These are phyloP conservation scores for Remorina albescens DNA, from an alignment of 2,797 vertebrate genomes.

Conservation along the genomic window DNA sequence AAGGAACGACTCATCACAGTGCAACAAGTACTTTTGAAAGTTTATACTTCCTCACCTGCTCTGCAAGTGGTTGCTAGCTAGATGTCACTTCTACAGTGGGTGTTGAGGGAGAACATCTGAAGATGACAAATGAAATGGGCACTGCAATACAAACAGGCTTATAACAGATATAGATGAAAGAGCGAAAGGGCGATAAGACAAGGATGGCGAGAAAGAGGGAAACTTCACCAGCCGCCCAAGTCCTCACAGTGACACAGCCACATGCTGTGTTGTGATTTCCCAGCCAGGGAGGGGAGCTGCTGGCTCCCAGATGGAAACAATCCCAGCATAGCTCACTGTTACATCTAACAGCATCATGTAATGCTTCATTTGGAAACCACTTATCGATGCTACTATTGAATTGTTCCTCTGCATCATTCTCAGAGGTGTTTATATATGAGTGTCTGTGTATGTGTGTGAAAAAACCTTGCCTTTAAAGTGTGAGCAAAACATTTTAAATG, in stretches of 20 bases:
- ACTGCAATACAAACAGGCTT: conserved; percentile 1
- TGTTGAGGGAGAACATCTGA: conserved; percentile 2
- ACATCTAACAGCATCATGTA: conserved; percentile 14
- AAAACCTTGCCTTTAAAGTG: background rate
- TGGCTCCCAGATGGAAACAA: conserved; percentile 58
- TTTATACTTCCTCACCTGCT: conserved; percentile 12
- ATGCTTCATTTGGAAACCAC: conserved; percentile 31
- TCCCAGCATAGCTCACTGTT: conserved; percentile 13
- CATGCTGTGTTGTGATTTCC: conserved; percentile 63
- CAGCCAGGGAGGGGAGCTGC: conserved; percentile 78
- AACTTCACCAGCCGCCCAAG: conserved; percentile 13
- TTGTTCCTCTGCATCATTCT: conserved; percentile 24
- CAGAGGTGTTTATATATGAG: background rate
- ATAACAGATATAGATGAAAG: conserved; percentile 9
- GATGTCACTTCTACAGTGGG: conserved; percentile 6
- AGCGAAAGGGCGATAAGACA: conserved; percentile 8
- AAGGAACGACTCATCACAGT: conserved; percentile 8
- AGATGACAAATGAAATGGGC: background rate
- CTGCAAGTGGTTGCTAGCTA: conserved; percentile 3
- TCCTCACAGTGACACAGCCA: background rate
- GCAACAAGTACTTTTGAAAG: conserved; percentile 29
- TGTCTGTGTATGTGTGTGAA: background rate
- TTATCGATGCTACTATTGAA: conserved; percentile 44
- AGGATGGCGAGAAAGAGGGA: background rate
- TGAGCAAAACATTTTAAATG: conserved; percentile 1